Percentiles rank a stretch among this genome's conserved stretches.
phyloP scores from a whole-genome alignment of 2,797 vertebrate species.

The Falco cherrug region DNA sequence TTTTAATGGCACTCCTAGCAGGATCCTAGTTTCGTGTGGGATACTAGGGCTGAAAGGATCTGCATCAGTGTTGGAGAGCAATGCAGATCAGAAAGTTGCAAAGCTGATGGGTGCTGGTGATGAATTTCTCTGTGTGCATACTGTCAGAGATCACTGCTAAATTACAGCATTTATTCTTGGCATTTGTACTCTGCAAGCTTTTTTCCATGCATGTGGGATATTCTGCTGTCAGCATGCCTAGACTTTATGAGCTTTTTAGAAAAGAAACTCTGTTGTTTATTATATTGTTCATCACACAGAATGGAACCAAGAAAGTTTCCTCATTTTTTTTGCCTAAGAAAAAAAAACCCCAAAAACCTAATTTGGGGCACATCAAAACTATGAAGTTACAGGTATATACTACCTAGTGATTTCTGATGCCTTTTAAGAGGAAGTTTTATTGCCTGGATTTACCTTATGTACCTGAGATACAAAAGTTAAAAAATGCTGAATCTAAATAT shows the following conservation, averaged over 20 bases:
- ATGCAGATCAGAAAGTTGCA: neutral
- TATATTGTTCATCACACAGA: neutral
- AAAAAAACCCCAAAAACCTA: neutral
- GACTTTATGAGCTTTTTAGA: neutral
- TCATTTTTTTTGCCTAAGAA: no score
- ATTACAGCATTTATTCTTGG: neutral
- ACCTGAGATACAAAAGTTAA: neutral
- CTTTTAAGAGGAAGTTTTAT: neutral
- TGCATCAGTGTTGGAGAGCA: neutral
- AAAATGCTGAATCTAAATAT: neutral
- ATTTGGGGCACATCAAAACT: neutral
- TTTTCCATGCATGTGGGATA: neutral
- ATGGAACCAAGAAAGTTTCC: neutral
- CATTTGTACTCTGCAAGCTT: neutral
- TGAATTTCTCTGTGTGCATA: neutral
- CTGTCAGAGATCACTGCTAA: neutral
- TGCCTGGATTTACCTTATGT: neutral
- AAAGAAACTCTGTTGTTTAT: neutral
- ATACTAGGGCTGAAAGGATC: neutral
- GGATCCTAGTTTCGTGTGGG: neutral
- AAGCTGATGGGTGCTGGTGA: neutral
- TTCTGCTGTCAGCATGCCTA: neutral
- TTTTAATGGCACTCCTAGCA: neutral
- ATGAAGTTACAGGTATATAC: neutral
- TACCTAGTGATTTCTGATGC: neutral